Base-by-base conservation (phyloP, 2,797 vertebrate genomes). In the Poecilia wingei region DNA sequence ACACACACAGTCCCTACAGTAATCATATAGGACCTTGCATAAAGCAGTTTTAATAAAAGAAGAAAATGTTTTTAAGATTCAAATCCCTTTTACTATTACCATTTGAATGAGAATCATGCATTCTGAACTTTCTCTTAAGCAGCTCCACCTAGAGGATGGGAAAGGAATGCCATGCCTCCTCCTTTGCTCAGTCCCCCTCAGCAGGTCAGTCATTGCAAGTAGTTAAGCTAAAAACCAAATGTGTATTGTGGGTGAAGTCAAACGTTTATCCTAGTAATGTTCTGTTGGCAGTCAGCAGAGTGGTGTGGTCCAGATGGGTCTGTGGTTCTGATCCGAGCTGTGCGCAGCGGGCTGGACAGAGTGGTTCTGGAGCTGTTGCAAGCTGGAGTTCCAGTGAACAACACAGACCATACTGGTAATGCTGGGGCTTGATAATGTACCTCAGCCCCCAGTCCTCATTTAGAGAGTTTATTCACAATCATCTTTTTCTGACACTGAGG, bases 281-380 rank as follows among this genome's bases (percentile, higher is more conserved):
- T 77, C 33, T 78, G 72, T 76, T 68, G 57, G 36, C 79, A 96
- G 96, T 92, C 94, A 0, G 95, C 94, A 68, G 95, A 97, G 84
- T 96, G 95, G 95, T 96, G 95, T 0, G 95, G 95, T 43, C 97
- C 94, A 0, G 97, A 98, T 1, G 97, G 97, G 0, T 96, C 97
- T 1, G 97, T 97, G 78, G 96, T 97, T 43, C 93, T 98, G 87
- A 97, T 97, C 91, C 95, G 97, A 66, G 97, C 97, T 0, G 96
- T 97, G 64, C 95, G 96, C 2, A 96, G 97, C 39, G 97, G 96
- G 0, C 95, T 97, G 72, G 96, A 98, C 88, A 91, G 97, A 36
- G 95, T 98, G 85, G 97, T 97, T 9, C 86, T 98, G 91, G 97
- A 98, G 90, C 95, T 98, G 76, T 95, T 97, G 79, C 91, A 96